These are phyloP conservation scores for Lochmaea crataegi DNA, from an alignment of 2,888 invertebrate genomes.

Conservation along the genomic window DNA sequence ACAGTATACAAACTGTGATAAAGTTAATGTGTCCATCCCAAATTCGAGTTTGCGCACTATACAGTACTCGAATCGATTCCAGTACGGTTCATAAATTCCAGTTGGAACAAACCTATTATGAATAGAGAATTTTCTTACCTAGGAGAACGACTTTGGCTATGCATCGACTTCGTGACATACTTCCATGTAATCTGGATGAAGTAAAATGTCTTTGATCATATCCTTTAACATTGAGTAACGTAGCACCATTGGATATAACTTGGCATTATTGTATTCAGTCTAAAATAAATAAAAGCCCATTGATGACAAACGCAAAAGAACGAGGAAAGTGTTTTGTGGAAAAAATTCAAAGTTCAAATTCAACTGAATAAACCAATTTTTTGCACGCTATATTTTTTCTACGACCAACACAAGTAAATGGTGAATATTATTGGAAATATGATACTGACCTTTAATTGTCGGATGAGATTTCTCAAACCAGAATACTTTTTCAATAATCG, in stretches of 20 bases:
- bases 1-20: no score
- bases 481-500: constrained; percentile 92
- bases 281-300: constrained; percentile 64
- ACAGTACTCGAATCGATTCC: no score
- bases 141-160: constrained; percentile 70
- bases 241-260: constrained; percentile 93
- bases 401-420: no score
- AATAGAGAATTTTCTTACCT: constrained; percentile 38
- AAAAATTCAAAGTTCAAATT: no score
- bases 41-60: no score
- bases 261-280: constrained; percentile 91
- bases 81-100: no score
- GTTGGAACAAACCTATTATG: no score
- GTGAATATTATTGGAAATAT: neutral
- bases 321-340: no score
- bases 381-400: no score
- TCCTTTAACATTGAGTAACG: constrained; percentile 96
- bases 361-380: no score
- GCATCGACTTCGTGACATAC: constrained; percentile 92
- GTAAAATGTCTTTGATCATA: constrained; percentile 96
- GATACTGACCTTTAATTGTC: constrained; percentile 81
- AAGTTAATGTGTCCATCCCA: no score
- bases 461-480: constrained; percentile 87
- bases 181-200: constrained; percentile 97
- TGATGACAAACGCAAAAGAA: neutral